phyloP scores from a whole-genome alignment of 2,888 invertebrate genomes.

The Sinotaia quadrata region DNA sequence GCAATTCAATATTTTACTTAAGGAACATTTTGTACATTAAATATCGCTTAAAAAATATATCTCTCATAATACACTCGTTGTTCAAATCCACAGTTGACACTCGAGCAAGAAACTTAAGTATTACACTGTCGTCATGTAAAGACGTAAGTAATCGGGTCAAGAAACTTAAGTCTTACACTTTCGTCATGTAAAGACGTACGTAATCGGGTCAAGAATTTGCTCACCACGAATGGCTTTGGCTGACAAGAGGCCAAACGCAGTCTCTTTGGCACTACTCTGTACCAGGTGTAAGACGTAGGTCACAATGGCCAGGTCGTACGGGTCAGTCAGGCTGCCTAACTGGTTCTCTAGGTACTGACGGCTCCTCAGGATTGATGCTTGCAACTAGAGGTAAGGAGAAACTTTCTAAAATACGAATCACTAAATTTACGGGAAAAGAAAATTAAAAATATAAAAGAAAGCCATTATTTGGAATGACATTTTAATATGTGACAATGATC shows the following conservation, averaged over 20 bases:
- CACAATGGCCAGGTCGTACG: slow-evolving; percentile 62
- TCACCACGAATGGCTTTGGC: slow-evolving; percentile 49
- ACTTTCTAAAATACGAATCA: not conserved
- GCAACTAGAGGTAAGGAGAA: slow-evolving; percentile 27
- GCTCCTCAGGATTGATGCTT: slow-evolving; percentile 49
- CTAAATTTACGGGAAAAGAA: too few species aligned
- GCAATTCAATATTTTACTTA: too few species aligned
- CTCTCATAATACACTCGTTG: too few species aligned
- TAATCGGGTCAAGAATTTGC: slow-evolving; percentile 31
- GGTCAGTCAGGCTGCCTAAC: slow-evolving; percentile 52
- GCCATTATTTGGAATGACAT: too few species aligned
- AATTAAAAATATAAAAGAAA: too few species aligned
- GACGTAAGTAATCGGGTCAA: not conserved
- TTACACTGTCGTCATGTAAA: not conserved
- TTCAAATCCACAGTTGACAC: not conserved
- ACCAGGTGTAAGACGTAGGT: slow-evolving; percentile 62
- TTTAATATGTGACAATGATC: too few species aligned
- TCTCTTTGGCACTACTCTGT: slow-evolving; percentile 42
- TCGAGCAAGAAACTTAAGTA: not conserved
- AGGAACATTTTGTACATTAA: too few species aligned
- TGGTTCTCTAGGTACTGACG: slow-evolving; percentile 66
- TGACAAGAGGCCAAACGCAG: slow-evolving; percentile 46
- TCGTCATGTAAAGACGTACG: not conserved
- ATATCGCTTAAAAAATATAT: too few species aligned
- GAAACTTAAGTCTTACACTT: not conserved